Conservation (phyloP, 2,113 vertebrate genomes). For the Psephotus haematonotus region DNA sequence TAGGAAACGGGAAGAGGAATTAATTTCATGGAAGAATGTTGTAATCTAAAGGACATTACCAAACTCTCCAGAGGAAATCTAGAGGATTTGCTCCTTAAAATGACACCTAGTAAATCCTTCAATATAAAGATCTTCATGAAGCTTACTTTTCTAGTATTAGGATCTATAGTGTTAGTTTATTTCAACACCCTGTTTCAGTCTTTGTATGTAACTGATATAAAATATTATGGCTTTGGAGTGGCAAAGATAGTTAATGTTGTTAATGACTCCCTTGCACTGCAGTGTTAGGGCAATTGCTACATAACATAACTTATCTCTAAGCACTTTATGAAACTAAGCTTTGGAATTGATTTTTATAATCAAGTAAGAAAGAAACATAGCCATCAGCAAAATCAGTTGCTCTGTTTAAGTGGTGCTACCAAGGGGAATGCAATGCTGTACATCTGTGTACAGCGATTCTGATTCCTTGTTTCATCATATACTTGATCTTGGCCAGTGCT, state of each 20-base stretch:
- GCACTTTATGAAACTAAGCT: neutral
- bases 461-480: neutral
- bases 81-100: neutral
- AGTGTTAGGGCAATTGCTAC: neutral
- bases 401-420: neutral
- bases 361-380: constrained; percentile 4
- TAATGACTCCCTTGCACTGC: neutral
- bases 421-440: neutral
- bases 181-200: neutral
- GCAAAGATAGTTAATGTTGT: neutral
- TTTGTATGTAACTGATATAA: neutral
- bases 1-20: neutral
- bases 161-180: neutral
- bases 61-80: neutral
- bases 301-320: neutral
- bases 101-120: neutral
- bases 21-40: neutral
- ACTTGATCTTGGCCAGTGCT: neutral
- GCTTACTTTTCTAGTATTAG: neutral
- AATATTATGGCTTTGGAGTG: neutral
- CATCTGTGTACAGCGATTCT: neutral
- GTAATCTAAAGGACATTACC: neutral
- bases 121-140: neutral
- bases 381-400: neutral
- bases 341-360: constrained; percentile 51